Percentiles rank a stretch among this genome's conserved stretches.
Evolutionary conservation across 1,140 invertebrate genomes (phyloP).

Genomic region (Neodiprion lecontei): DNA sequence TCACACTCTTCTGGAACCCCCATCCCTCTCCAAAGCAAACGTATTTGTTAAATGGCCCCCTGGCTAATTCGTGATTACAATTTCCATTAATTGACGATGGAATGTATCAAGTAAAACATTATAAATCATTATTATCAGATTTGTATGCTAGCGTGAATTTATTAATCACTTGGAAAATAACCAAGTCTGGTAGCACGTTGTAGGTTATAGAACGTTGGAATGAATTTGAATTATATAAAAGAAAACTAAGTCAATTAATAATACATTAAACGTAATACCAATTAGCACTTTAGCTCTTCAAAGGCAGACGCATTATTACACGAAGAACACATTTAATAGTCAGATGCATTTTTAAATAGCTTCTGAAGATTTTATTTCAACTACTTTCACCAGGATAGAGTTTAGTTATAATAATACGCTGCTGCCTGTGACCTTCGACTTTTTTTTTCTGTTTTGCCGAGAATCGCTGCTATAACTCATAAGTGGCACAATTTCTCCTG

Average conservation of each 20-base stretch:
- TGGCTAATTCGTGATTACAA: background rate
- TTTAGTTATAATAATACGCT: too few relatives aligned
- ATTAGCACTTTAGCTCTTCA: background rate
- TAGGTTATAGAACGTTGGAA: background rate
- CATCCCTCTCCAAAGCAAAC: too few relatives aligned
- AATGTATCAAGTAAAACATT: background rate
- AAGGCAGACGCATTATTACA: background rate
- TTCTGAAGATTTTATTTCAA: background rate
- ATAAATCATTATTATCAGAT: background rate
- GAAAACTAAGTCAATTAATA: constrained; percentile 4
- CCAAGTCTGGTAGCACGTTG: background rate
- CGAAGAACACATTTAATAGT: background rate
- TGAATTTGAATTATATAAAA: background rate
- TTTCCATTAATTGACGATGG: background rate
- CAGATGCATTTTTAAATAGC: background rate
- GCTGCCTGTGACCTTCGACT: too few relatives aligned
- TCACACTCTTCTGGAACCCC: too few relatives aligned
- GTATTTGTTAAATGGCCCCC: too few relatives aligned
- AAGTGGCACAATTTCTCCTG: too few relatives aligned
- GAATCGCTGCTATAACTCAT: too few relatives aligned
- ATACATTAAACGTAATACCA: background rate
- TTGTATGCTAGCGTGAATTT: background rate
- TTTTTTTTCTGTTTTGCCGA: too few relatives aligned
- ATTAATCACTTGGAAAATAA: background rate
- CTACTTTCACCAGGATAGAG: too few relatives aligned